phyloP scores from a whole-genome alignment of 2,888 invertebrate species.

The Ferdinandea cuprea region DNA sequence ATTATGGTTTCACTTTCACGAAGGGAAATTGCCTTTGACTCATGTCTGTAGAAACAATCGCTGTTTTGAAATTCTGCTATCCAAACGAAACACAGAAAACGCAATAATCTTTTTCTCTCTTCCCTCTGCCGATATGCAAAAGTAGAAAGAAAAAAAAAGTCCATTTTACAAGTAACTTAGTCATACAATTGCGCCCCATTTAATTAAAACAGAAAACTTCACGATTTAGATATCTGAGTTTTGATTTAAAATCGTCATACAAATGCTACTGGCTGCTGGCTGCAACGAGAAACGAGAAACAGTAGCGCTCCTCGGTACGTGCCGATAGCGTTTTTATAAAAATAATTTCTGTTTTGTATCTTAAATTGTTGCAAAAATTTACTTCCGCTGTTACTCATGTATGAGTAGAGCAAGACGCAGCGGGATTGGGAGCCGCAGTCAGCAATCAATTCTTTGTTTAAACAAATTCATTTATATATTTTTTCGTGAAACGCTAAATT shows the following conservation, averaged over 20 bases:
- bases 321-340: constrained; percentile 40
- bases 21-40: constrained; percentile 36
- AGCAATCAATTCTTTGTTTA: constrained; percentile 60
- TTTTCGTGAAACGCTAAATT: constrained; percentile 47
- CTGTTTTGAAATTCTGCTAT: background rate
- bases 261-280: constrained; percentile 1
- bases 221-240: constrained; percentile 19
- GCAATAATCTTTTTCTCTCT: no score
- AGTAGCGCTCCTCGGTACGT: constrained; percentile 29
- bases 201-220: constrained; percentile 15
- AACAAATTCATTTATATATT: constrained; percentile 56
- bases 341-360: constrained; percentile 42
- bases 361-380: constrained; percentile 49
- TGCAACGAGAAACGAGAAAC: constrained; percentile 8
- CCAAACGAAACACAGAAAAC: constrained; percentile 16
- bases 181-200: constrained; percentile 38
- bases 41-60: constrained; percentile 4
- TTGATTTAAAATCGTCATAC: constrained; percentile 37
- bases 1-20: constrained; percentile 45
- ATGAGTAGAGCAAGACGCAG: background rate
- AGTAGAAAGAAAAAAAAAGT: constrained; percentile 1
- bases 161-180: no score
- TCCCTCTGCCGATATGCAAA: constrained; percentile 1
- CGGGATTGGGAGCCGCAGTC: background rate
- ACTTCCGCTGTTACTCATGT: constrained; percentile 48